Evolutionary conservation across 1,140 invertebrate species (phyloP).

Genomic region (Neomicropteryx cornuta): DNA sequence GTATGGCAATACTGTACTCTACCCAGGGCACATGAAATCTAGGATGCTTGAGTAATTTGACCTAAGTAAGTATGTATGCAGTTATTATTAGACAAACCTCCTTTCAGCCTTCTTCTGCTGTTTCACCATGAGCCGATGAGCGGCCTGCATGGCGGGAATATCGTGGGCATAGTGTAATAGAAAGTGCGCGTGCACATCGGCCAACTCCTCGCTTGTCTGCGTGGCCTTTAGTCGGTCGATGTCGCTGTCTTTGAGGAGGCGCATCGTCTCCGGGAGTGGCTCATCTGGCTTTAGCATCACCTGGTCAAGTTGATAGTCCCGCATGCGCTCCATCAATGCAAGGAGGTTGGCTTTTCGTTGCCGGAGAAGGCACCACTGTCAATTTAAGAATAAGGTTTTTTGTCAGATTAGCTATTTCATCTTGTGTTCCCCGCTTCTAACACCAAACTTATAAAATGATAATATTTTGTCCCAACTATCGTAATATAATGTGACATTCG

Average conservation of each 20-base stretch:
- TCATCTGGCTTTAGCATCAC: constrained; percentile 76
- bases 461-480: no score
- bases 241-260: constrained; percentile 78
- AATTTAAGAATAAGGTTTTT: no score
- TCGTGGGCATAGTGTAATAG: constrained; percentile 85
- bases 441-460: no score
- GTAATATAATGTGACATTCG: no score
- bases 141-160: constrained; percentile 74
- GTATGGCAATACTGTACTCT: no score
- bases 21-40: no score
- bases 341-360: constrained; percentile 78
- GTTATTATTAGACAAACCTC: constrained; percentile 35
- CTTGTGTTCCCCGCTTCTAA: no score
- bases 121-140: constrained; percentile 48
- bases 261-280: constrained; percentile 68
- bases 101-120: constrained; percentile 49
- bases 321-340: constrained; percentile 84
- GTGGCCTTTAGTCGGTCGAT: constrained; percentile 68
- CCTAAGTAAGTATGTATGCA: no score
- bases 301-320: constrained; percentile 77
- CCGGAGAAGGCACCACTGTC: constrained; percentile 83
- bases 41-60: no score
- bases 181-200: constrained; percentile 90
- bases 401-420: no score
- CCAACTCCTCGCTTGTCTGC: constrained; percentile 83